A percentile compares a stretch with the other conserved stretches of the same genome.
Evolutionary conservation across 2,888 invertebrate species (phyloP).

Genomic region (Conistra vaccinii): DNA sequence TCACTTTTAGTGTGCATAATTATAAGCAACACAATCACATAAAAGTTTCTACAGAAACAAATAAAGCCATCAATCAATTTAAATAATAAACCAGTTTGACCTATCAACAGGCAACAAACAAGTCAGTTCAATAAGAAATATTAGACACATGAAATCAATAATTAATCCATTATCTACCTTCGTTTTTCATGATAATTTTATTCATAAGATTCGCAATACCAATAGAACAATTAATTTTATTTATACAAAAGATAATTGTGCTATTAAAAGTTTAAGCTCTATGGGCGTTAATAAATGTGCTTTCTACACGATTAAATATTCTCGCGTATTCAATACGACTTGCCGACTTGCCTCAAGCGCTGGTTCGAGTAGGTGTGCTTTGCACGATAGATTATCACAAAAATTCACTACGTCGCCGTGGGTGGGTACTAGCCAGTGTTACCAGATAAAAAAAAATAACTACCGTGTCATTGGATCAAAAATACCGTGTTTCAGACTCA

Average conservation of each 20-base stretch:
- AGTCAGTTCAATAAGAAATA: slow-evolving; percentile 38
- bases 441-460: no score
- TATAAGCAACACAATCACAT: neutral
- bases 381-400: slow-evolving; percentile 69
- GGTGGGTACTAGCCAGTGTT: slow-evolving; percentile 65
- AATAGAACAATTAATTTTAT: slow-evolving; percentile 38
- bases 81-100: slow-evolving; percentile 24
- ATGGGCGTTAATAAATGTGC: slow-evolving; percentile 46
- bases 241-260: slow-evolving; percentile 32
- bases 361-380: slow-evolving; percentile 59
- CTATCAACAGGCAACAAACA: slow-evolving; percentile 18
- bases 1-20: neutral
- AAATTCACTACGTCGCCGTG: slow-evolving; percentile 62
- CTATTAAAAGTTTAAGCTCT: slow-evolving; percentile 33
- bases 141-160: slow-evolving; percentile 53
- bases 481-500: no score
- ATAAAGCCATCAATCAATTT: slow-evolving; percentile 25
- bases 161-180: slow-evolving; percentile 27
- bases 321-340: slow-evolving; percentile 65
- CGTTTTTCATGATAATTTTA: slow-evolving; percentile 27
- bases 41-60: neutral
- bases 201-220: slow-evolving; percentile 17
- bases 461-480: no score
- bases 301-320: slow-evolving; percentile 56
- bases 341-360: slow-evolving; percentile 66